Percentiles rank a stretch among this genome's conserved stretches.
Evolutionary conservation across 1,140 invertebrate genomes (phyloP).

Genomic region (Brachionus koreanus): DNA sequence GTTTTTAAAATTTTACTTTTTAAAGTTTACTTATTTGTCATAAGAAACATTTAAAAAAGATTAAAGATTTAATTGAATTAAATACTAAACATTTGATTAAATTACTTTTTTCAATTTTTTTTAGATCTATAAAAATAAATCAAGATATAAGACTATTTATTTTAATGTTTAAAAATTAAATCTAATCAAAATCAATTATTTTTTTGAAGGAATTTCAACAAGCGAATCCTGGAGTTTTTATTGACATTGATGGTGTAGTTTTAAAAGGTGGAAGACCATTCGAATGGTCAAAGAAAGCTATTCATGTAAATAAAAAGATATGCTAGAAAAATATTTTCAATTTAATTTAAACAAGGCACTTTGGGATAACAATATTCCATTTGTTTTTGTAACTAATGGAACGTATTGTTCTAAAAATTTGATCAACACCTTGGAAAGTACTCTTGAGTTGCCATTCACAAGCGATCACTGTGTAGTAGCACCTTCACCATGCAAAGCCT

Average conservation of each 20-base stretch:
- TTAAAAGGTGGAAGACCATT: conserved; percentile 41
- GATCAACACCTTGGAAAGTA: background rate
- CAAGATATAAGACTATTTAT: too few species aligned
- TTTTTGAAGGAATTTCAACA: background rate
- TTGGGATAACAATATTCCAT: conserved; percentile 41
- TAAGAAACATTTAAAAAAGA: too few species aligned
- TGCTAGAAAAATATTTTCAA: background rate
- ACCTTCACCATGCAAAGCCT: conserved; percentile 31
- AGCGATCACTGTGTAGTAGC: conserved; percentile 37
- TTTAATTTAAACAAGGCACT: background rate
- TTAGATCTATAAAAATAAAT: too few species aligned
- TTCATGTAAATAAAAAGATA: background rate
- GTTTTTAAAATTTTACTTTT: too few species aligned
- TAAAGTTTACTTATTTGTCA: too few species aligned
- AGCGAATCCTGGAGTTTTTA: conserved; percentile 34
- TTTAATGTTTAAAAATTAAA: too few species aligned
- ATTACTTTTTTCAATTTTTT: too few species aligned
- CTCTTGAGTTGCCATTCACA: conserved; percentile 18
- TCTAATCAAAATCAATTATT: too few species aligned
- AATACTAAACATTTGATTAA: too few species aligned
- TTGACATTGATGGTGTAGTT: conserved; percentile 38
- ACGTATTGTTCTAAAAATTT: conserved; percentile 3
- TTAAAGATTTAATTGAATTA: too few species aligned
- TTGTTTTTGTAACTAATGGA: conserved; percentile 44
- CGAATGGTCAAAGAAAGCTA: conserved; percentile 32